Conservation (phyloP, 35 echinoderm and acorn worm genomes). For the Lytechinus pictus region DNA sequence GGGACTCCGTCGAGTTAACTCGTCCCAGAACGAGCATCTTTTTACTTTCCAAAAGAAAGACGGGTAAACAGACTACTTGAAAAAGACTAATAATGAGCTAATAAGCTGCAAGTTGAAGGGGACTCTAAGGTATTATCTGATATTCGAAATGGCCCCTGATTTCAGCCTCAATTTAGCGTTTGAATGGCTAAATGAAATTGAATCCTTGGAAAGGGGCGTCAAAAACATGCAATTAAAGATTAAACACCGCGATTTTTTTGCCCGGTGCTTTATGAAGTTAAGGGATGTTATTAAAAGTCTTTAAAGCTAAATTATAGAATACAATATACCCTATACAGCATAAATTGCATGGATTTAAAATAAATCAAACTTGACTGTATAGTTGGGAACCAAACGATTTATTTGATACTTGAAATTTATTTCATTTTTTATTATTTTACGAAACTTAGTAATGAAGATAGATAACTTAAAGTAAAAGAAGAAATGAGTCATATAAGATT, state of each 20-base stretch:
- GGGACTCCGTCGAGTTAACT: neutral
- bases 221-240: neutral
- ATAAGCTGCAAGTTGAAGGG: neutral
- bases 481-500: no score
- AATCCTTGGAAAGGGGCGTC: neutral
- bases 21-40: slow-evolving; percentile 12
- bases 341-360: no score
- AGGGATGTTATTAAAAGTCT: no score
- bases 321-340: no score
- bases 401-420: no score
- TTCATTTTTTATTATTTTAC: no score
- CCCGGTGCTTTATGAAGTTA: no score
- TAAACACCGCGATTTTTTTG: neutral
- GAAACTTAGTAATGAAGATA: no score
- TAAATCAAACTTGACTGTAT: no score
- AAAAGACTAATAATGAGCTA: slow-evolving; percentile 50
- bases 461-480: no score
- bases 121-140: neutral
- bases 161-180: neutral
- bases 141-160: neutral
- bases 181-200: neutral
- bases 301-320: no score
- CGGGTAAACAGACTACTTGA: slow-evolving; percentile 31
- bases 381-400: no score
- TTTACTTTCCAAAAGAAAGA: neutral